These are phyloP conservation scores for Silurus aristotelis DNA, from an alignment of 2,797 vertebrate genomes.

Conservation along the genomic window DNA sequence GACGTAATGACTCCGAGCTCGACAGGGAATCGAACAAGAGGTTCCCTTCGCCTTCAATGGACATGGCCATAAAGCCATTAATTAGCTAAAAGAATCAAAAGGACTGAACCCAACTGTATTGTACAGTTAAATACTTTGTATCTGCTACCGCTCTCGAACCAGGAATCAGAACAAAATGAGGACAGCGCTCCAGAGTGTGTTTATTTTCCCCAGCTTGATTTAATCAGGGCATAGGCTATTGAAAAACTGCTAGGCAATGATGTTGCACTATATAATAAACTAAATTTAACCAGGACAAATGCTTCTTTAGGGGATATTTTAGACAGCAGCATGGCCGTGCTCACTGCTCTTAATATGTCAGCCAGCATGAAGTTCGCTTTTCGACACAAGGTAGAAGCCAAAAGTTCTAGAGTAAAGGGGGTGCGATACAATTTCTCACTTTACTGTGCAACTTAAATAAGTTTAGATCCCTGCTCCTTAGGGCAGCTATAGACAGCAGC, in stretches of 20 bases:
- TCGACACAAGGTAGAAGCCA: conserved; percentile 15
- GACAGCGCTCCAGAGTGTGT: not conserved
- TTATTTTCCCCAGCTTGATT: conserved; percentile 25
- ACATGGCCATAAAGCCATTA: not conserved
- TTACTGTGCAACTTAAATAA: conserved; percentile 28
- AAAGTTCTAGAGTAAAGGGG: not conserved
- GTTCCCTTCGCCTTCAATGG: not conserved
- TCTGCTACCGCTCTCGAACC: not conserved
- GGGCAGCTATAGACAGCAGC: not conserved
- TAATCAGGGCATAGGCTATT: conserved; percentile 29
- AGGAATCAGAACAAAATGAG: not conserved
- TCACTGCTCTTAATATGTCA: conserved; percentile 34
- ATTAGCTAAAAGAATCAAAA: not conserved
- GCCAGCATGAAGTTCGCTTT: conserved; percentile 1
- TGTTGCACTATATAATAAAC: conserved; percentile 26
- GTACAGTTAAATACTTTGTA: not conserved
- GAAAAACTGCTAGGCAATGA: conserved; percentile 12
- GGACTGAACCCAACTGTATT: not conserved
- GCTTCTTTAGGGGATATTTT: conserved; percentile 33
- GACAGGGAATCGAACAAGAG: conserved; percentile 3
- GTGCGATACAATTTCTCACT: conserved; percentile 16
- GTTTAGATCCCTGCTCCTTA: conserved; percentile 13
- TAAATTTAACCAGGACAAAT: conserved; percentile 38
- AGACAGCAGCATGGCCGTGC: not conserved
- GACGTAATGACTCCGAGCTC: conserved; percentile 40